Conservation (phyloP, 2,113 vertebrate genomes). For the Ailuropoda melanoleuca region DNA sequence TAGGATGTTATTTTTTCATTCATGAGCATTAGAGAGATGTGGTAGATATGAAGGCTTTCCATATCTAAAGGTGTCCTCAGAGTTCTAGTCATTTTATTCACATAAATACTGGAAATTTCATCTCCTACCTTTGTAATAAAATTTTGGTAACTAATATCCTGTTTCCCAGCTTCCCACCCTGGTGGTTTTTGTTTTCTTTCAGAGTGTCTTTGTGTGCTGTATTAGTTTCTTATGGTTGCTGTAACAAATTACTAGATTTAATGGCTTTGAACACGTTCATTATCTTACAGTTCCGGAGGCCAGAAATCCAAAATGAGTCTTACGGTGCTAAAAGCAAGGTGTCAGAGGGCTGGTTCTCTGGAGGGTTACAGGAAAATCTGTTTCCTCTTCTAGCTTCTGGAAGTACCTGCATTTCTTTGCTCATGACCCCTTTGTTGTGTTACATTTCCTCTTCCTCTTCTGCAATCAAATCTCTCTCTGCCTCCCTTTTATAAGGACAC, state of each 20-base stretch:
- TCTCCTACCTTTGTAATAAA: neutral
- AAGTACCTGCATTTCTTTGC: neutral
- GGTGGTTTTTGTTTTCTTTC: neutral
- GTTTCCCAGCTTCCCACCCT: neutral
- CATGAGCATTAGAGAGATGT: neutral
- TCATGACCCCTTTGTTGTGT: neutral
- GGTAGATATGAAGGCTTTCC: neutral
- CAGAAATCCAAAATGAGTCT: neutral
- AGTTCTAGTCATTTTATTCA: neutral
- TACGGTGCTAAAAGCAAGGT: neutral
- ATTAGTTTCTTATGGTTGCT: neutral
- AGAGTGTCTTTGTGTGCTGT: neutral
- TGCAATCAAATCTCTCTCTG: neutral
- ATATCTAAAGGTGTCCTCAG: neutral
- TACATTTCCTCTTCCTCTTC: neutral
- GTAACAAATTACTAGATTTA: neutral
- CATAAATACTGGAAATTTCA: neutral
- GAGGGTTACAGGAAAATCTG: rapidly evolving
- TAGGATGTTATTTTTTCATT: neutral
- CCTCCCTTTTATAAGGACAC: neutral
- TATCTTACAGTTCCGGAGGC: neutral
- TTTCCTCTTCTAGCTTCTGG: neutral
- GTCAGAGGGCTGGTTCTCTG: neutral
- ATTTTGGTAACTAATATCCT: neutral
- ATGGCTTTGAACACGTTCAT: neutral